Evolutionary conservation across 2,113 vertebrate species (phyloP), one percentile per base, ranked within the genome.

Genomic region (Myrmecobius fasciatus): DNA sequence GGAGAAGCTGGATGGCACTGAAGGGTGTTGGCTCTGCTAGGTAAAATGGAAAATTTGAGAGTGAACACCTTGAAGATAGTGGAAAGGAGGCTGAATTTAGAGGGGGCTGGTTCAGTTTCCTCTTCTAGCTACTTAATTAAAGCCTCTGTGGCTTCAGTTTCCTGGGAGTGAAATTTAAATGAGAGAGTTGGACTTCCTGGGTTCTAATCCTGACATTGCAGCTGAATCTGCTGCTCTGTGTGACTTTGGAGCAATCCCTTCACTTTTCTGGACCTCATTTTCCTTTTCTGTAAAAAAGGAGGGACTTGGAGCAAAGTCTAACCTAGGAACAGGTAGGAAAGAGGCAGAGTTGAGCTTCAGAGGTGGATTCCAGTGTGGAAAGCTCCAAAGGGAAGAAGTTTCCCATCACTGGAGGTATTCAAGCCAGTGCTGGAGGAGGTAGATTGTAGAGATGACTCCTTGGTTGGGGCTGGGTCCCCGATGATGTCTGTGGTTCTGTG

Each of bases 191-290:
- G 20, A 83, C 43, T 7, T 8, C n/a, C n/a, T 43, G 20, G n/a
- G 36, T 83, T 83, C 67, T 83, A 43, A 9, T 26, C 14, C 6
- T 24, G 28, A n/a, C 49, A 48, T 20, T 46, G 53, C 17, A 48
- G 20, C 1, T 43, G 2, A 31, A 12, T 67, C 36, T 36, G 31
- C 31, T 3, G 3, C 10, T 0, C 24, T 25, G 8, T 9, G 46
- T 28, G 53, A 48, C 67, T 9, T 47, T 36, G 47, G n/a, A 6
- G 26, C 14, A 22, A 11, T 52, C 26, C 47, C 17, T 67, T 43
- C 6, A 14, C 12, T 43, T 67, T 75, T 92, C 91, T n/a, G 89
- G 52, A 54, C 17, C 48, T 67, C 48, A 11, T 17, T 92, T 93
- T 92, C 48, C 91, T 90, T 56, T 49, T 67, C 46, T 28, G 48